Evolutionary conservation across 30 jellyfish, hydroid and myxozoan genomes (phyloP).

Genomic region (Nemopilema nomurai): DNA sequence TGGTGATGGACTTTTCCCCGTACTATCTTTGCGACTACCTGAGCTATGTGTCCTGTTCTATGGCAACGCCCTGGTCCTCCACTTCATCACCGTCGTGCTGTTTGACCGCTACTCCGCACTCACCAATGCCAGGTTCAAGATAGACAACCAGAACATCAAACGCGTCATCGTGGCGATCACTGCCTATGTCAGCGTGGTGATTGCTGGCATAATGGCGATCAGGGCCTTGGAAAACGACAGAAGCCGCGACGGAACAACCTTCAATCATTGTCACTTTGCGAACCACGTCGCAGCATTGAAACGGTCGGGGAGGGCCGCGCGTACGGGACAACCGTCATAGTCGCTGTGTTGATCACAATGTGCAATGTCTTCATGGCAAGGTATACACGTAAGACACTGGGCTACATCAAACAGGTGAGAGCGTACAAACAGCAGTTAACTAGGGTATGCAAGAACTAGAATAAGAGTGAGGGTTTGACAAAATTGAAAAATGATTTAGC

Average conservation of each 20-base stretch:
- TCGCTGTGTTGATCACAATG: background rate
- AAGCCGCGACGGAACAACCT: background rate
- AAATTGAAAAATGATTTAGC: no score
- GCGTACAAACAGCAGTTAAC: no score
- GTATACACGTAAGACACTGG: conserved; percentile 1
- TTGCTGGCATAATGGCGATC: background rate
- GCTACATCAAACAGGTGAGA: background rate
- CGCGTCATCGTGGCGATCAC: background rate
- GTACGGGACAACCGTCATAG: background rate
- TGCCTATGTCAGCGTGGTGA: background rate
- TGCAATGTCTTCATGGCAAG: background rate
- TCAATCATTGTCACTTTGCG: background rate
- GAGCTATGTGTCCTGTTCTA: conserved; percentile 3
- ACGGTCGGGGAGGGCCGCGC: background rate
- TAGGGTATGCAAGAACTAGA: no score
- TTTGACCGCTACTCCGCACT: conserved; percentile 15
- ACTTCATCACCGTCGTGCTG: background rate
- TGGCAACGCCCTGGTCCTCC: conserved; percentile 9
- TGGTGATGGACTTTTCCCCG: conserved; percentile 2
- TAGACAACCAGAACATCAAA: background rate
- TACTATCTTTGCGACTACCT: background rate
- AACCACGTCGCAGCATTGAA: background rate
- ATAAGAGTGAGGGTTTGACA: no score
- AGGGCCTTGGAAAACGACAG: background rate
- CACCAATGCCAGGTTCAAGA: background rate